Base-by-base conservation (phyloP, 2,113 vertebrate genomes). In the Peucedramus taeniatus region DNA sequence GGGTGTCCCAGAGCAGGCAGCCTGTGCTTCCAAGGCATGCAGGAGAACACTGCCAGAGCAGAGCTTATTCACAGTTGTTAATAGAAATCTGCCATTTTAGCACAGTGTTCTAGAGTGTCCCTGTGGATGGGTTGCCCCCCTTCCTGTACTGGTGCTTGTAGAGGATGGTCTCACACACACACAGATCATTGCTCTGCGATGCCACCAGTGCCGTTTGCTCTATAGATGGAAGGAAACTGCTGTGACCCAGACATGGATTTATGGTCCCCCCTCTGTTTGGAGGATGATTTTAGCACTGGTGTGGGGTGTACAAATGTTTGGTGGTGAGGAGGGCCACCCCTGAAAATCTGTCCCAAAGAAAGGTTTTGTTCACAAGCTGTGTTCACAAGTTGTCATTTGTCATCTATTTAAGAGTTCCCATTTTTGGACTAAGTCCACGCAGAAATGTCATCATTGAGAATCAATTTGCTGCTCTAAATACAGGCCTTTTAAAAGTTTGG, bases 391-490 rank as follows among this genome's bases (percentile, higher is more conserved):
- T 89, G 87, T 57, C 82, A 28, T 56, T 91, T 37, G 45, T 91
- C 59, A 81, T 84, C 65, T 78, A 1, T 91, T 79, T 70, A 74
- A 89, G 63, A 18, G 69, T 51, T 87, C 40, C 22, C 23, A 9
- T 35, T 87, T 91, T 71, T 78, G 74, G 51, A 64, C 61, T 45
- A 56, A 65, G 53, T 89, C 74, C 65, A 44, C 0, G 0, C 35
- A 87, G 95, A 78, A 89, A 23, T 93, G 70, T 76, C 76, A 79
- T 87, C 65, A 79, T 49, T 5, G 13, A 79, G 90, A 89, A 94
- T 91, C 82, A 91, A 75, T 94, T 84, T 94, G 81, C 81, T 91
- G 84, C 81, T 93, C 77, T 85, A 85, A 79, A 79, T 85, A 56
- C 37, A 49, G 22, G 37, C 82, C 65, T 85, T 91, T 87, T 57